A percentile compares a stretch with the other conserved stretches of the same genome.
Evolutionary conservation across 2,888 invertebrate species (phyloP).

Genomic region (Drosophila trichaetosa): DNA sequence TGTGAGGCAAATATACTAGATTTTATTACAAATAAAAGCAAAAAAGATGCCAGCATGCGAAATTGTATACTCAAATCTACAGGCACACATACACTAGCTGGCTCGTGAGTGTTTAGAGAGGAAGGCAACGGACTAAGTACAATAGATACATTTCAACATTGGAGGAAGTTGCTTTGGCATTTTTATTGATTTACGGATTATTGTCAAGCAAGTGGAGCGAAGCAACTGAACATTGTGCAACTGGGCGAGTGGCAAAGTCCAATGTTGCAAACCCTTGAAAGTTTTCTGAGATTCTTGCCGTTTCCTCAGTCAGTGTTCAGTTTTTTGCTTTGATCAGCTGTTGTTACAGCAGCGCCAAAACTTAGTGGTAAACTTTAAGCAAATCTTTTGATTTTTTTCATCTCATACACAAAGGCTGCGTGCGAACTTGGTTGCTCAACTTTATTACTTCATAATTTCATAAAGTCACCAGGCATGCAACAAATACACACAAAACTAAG

Average conservation of each 20-base stretch:
- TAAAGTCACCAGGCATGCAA: constrained; percentile 57
- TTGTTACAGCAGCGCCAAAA: constrained; percentile 57
- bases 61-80: constrained; percentile 20
- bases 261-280: constrained; percentile 22
- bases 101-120: not conserved
- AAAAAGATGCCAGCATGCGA: constrained; percentile 25
- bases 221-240: constrained; percentile 12
- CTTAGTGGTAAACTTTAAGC: constrained; percentile 63
- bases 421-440: constrained; percentile 38
- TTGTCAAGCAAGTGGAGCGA: constrained; percentile 41
- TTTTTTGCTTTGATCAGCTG: constrained; percentile 46
- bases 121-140: constrained; percentile 28
- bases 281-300: constrained; percentile 44
- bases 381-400: constrained; percentile 58
- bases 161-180: constrained; percentile 59
- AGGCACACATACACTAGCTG: not conserved
- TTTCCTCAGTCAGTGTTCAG: constrained; percentile 13
- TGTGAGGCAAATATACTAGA: constrained; percentile 43
- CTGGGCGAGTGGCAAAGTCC: constrained; percentile 12
- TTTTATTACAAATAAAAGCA: constrained; percentile 56
- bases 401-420: constrained; percentile 23
- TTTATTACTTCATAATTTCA: constrained; percentile 65
- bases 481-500: not conserved
- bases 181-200: constrained; percentile 76
- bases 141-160: constrained; percentile 53